Evolutionary conservation across 92 coral and sea anemone genomes (phyloP).

Genomic region (Isaurus tuberculatus): DNA sequence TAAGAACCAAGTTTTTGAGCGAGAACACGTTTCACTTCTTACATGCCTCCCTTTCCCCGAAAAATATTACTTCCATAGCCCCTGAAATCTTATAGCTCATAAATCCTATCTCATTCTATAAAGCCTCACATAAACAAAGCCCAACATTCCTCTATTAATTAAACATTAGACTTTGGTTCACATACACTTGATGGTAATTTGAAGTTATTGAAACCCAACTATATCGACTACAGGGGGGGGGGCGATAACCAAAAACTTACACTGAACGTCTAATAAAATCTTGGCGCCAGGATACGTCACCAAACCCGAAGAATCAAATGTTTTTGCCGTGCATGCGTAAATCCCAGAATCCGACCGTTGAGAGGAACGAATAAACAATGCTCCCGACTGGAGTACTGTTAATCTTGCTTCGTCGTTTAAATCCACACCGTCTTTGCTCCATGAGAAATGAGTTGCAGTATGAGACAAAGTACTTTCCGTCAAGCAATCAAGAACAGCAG

Average conservation of each 20-base stretch:
- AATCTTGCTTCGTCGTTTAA: slow-evolving; percentile 63
- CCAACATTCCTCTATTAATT: too few species aligned
- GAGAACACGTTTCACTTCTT: too few species aligned
- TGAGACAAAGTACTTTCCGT: slow-evolving; percentile 65
- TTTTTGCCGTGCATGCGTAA: slow-evolving; percentile 84
- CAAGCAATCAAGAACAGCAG: slow-evolving; percentile 80
- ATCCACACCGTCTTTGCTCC: slow-evolving; percentile 84
- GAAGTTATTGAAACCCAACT: neutral
- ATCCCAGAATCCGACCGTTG: slow-evolving; percentile 77
- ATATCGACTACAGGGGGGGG: neutral
- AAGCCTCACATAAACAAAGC: too few species aligned
- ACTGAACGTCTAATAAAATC: slow-evolving; percentile 82
- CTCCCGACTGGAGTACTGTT: slow-evolving; percentile 79
- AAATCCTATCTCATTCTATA: too few species aligned
- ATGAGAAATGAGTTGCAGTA: slow-evolving; percentile 61
- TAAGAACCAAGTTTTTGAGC: too few species aligned
- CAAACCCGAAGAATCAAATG: slow-evolving; percentile 71
- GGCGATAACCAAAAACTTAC: slow-evolving; percentile 60
- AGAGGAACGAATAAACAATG: slow-evolving; percentile 72
- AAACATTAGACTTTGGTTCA: too few species aligned
- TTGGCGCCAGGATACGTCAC: slow-evolving; percentile 74
- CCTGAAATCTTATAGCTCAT: too few species aligned
- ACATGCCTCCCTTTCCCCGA: too few species aligned
- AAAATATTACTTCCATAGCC: too few species aligned
- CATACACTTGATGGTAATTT: neutral